Evolutionary conservation across 2,113 vertebrate species (phyloP).

Genomic region (Regulus satrapa): DNA sequence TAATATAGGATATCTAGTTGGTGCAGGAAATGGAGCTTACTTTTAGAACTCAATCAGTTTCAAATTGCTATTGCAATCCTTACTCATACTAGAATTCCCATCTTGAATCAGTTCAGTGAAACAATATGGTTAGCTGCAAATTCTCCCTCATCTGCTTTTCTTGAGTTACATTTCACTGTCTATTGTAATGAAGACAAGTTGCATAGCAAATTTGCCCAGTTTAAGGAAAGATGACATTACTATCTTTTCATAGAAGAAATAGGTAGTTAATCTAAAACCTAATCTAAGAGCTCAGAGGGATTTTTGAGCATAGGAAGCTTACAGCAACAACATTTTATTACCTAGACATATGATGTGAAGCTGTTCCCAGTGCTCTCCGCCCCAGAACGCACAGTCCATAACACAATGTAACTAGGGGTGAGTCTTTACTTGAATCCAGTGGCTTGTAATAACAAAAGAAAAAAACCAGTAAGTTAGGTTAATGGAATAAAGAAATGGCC

Average conservation of each 20-base stretch:
- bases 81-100: background rate
- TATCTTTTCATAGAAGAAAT: no score
- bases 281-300: background rate
- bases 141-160: background rate
- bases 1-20: background rate
- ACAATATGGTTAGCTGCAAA: background rate
- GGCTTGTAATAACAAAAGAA: constrained; percentile 71
- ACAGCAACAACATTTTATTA: constrained; percentile 49
- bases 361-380: constrained; percentile 92
- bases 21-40: background rate
- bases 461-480: background rate
- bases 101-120: background rate
- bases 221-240: background rate
- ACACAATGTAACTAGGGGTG: constrained; percentile 88
- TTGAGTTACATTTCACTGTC: background rate
- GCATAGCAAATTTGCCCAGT: background rate
- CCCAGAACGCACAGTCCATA: constrained; percentile 96
- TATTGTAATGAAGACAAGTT: background rate
- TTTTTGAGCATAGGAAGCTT: background rate
- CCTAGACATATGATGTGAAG: constrained; percentile 99
- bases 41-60: background rate
- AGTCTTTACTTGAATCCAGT: constrained; percentile 91
- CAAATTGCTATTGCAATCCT: background rate
- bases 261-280: background rate
- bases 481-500: background rate